Percentiles rank a stretch among this genome's conserved stretches.
Conservation (phyloP, 2,888 invertebrate species). For the Scrobipalpa costella region DNA sequence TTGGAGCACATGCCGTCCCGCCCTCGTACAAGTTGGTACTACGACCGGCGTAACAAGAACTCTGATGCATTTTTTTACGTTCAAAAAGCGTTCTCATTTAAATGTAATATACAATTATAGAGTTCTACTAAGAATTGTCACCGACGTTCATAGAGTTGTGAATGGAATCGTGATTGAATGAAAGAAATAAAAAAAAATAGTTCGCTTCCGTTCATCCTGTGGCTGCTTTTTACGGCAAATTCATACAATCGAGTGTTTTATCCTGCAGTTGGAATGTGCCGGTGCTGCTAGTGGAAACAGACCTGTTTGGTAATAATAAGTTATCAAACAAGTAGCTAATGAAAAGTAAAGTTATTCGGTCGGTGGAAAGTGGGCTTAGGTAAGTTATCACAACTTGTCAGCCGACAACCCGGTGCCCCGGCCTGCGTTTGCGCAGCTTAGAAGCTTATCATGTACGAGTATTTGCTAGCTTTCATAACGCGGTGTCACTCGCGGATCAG, state of each 20-base stretch:
- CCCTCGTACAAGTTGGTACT: conserved; percentile 41
- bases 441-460: conserved; percentile 8
- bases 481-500: too few species aligned
- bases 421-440: not conserved
- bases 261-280: not conserved
- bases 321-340: not conserved
- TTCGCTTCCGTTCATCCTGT: conserved; percentile 17
- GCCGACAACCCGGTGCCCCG: not conserved
- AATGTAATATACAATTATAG: conserved; percentile 27
- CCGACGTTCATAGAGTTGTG: conserved; percentile 31
- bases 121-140: conserved; percentile 32
- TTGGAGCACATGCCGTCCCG: conserved; percentile 49
- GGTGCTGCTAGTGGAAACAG: not conserved
- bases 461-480: too few species aligned
- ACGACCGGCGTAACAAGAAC: conserved; percentile 38
- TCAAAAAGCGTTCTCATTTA: conserved; percentile 9
- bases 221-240: not conserved
- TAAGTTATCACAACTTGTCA: conserved; percentile 8
- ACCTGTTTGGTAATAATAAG: conserved; percentile 5
- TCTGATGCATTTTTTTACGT: conserved; percentile 10
- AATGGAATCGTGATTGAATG: conserved; percentile 36
- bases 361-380: not conserved
- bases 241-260: not conserved
- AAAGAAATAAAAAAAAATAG: conserved; percentile 31
- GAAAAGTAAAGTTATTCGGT: not conserved